Evolutionary conservation across 2,888 invertebrate species (phyloP), one percentile per base, ranked within the genome.

Genomic region (Callyntrura sp.): DNA sequence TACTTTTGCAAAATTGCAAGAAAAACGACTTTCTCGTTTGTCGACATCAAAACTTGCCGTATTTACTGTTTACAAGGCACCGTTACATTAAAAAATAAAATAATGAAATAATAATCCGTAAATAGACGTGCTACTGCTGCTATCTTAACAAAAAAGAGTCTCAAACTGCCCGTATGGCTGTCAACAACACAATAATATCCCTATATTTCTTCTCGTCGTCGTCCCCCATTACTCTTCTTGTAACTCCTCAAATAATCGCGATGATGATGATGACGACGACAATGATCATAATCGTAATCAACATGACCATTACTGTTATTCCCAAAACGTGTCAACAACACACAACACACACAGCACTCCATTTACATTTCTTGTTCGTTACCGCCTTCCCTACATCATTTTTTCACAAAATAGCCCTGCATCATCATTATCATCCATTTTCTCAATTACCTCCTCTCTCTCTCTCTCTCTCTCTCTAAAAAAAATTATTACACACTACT

Each of bases 171-270:
- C 14, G 20, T 45, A 4, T 25, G 11, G 14, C 28, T 14, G 78
- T 78, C 55, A 55, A 14, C 78, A 78, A n/a, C 55, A 76, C 14
- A 25, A 68, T 73, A 35, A 78, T 55, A 76, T 73, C 8, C 51
- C 12, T 45, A 28, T 65, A n/a, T n/a, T n/a, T n/a, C n/a, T 35
- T 68, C 35, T 48, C 48, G 45, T 45, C 45, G 11, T 23, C 45
- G 11, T 23, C 28, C 23, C 2, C 0, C 2, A 78, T 55, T 55
- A 48, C 51, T 55, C 35, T 25, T 55, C 35, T 57, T 51, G 55
- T 78, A 78, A 78, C 57, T 78, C 78, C 55, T 78, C 78, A 57
- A n/a, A n/a, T n/a, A n/a, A n/a, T n/a, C n/a, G n/a, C n/a, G n/a
- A n/a, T n/a, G n/a, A n/a, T 35, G n/a, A 78, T 76, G 25, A 25